Evolutionary conservation across 1,140 invertebrate genomes (phyloP).

Genomic region (Halesus radiatus): DNA sequence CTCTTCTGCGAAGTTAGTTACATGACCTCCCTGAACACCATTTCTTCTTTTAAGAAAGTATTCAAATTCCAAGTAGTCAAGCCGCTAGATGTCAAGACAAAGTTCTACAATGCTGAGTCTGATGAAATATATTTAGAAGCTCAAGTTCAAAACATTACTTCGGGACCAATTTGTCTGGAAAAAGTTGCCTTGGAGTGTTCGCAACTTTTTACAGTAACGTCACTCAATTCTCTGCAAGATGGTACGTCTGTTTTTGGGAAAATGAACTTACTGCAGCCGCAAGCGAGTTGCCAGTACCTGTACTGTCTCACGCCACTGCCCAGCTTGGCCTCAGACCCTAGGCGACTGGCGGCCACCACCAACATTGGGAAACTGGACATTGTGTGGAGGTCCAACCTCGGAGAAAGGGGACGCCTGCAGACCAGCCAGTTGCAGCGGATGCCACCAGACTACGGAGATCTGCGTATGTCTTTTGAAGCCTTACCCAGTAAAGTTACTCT

Average conservation of each 20-base stretch:
- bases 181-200: slow-evolving; percentile 94
- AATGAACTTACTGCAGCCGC: slow-evolving; percentile 85
- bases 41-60: slow-evolving; percentile 91
- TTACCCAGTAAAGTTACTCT: slow-evolving; percentile 86
- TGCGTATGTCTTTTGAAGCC: slow-evolving; percentile 85
- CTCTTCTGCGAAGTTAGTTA: slow-evolving; percentile 97
- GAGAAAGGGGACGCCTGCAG: slow-evolving; percentile 94
- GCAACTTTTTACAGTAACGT: slow-evolving; percentile 83
- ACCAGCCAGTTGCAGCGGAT: slow-evolving; percentile 94
- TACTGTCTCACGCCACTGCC: slow-evolving; percentile 90
- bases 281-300: slow-evolving; percentile 90
- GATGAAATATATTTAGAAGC: slow-evolving; percentile 98
- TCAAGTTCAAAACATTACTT: slow-evolving; percentile 95
- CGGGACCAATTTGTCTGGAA: slow-evolving; percentile 90
- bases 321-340: slow-evolving; percentile 77
- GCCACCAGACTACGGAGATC: slow-evolving; percentile 91
- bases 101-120: slow-evolving; percentile 97
- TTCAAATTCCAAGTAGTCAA: slow-evolving; percentile 99
- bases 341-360: slow-evolving; percentile 84
- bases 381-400: slow-evolving; percentile 96
- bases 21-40: slow-evolving; percentile 77
- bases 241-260: slow-evolving; percentile 86
- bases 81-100: slow-evolving; percentile 98
- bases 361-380: slow-evolving; percentile 98
- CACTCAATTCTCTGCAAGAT: slow-evolving; percentile 75